Conservation (phyloP, 2,113 vertebrate genomes). For the Chaenogobius annularis region DNA sequence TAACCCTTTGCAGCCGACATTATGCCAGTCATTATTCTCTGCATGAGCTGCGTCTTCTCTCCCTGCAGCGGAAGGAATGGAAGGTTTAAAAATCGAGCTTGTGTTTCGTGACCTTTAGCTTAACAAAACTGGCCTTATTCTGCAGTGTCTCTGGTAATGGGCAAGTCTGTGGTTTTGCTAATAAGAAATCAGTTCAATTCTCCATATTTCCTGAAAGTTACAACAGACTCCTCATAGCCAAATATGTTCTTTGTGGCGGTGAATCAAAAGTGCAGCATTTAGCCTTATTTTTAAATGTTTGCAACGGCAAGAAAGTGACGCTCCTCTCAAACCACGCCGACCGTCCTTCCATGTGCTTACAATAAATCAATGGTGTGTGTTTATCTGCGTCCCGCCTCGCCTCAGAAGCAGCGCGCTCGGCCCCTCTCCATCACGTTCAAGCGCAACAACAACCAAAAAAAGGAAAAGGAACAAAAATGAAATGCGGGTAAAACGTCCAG, state of each 20-base stretch:
- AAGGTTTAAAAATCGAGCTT: not conserved
- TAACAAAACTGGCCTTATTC: not conserved
- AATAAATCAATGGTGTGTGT: slow-evolving; percentile 2
- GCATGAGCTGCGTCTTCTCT: not conserved
- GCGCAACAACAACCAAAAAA: not conserved
- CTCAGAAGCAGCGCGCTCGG: not conserved
- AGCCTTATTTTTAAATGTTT: too few species aligned
- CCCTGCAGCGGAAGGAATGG: not conserved
- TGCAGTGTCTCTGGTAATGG: not conserved
- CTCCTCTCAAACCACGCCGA: not conserved
- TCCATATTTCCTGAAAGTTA: not conserved
- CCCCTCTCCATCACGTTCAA: not conserved
- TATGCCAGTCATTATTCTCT: not conserved
- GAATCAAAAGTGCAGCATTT: too few species aligned
- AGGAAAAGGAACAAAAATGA: not conserved
- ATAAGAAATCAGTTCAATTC: not conserved
- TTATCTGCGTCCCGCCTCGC: not conserved
- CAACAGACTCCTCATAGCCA: too few species aligned
- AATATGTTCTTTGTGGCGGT: too few species aligned
- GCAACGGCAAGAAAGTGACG: too few species aligned
- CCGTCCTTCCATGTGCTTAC: not conserved
- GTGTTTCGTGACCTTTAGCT: not conserved
- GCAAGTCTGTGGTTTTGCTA: not conserved
- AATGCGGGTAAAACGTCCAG: not conserved
- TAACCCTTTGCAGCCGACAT: not conserved